These are phyloP conservation scores for Hemiscyllium ocellatum DNA, from an alignment of 2,113 vertebrate species.

Conservation along the genomic window DNA sequence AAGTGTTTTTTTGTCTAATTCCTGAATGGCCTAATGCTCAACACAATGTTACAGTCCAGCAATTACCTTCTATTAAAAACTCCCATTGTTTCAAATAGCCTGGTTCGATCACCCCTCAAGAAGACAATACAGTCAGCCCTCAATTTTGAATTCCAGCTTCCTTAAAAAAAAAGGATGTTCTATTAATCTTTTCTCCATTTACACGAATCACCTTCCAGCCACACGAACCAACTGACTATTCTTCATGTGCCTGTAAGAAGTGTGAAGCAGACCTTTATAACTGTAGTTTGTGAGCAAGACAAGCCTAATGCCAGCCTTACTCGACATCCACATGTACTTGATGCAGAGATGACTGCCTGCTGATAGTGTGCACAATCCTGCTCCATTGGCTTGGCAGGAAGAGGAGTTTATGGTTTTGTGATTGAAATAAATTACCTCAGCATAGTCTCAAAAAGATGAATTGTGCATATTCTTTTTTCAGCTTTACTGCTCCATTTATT, in stretches of 20 bases:
- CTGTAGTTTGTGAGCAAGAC: not conserved
- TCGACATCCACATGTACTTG: not conserved
- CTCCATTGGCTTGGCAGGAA: too few relatives aligned
- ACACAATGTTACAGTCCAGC: too few relatives aligned
- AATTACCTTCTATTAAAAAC: too few relatives aligned
- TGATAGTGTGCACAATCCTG: not conserved
- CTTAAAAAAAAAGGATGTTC: too few relatives aligned
- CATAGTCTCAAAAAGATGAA: not conserved
- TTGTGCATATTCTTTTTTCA: not conserved
- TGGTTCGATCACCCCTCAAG: too few relatives aligned
- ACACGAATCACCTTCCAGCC: not conserved
- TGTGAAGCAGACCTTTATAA: not conserved
- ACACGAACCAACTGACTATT: not conserved
- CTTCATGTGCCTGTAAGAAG: not conserved
- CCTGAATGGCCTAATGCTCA: too few relatives aligned
- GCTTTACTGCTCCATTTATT: too few relatives aligned
- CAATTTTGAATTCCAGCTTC: too few relatives aligned
- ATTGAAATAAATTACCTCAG: not conserved
- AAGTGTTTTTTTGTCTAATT: too few relatives aligned
- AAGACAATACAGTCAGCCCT: too few relatives aligned
- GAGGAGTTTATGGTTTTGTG: accelerated
- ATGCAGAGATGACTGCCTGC: not conserved
- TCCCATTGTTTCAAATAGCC: too few relatives aligned
- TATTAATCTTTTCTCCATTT: not conserved
- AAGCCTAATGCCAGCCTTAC: not conserved